These are phyloP conservation scores for Corythucha ciliata DNA, from an alignment of 2,888 invertebrate species.

Conservation along the genomic window DNA sequence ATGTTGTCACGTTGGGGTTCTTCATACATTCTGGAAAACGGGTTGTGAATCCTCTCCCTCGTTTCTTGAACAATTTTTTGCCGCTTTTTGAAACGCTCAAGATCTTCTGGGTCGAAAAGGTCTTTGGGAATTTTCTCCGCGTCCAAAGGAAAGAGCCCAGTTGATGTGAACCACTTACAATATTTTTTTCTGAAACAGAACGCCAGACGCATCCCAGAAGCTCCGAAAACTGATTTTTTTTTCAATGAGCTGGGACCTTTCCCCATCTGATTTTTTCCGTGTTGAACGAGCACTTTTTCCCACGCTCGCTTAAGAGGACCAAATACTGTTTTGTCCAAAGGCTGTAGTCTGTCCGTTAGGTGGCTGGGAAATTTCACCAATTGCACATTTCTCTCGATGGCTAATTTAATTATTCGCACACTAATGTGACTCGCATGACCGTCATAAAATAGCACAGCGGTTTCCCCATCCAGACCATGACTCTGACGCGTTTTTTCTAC, in stretches of 20 bases:
- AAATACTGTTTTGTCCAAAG: constrained; percentile 19
- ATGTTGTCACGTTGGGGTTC: too few species aligned
- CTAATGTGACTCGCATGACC: constrained; percentile 11
- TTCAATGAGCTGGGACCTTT: constrained; percentile 3
- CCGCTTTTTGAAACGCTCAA: too few species aligned
- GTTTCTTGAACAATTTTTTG: too few species aligned
- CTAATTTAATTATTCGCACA: constrained; percentile 1
- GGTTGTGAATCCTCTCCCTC: too few species aligned
- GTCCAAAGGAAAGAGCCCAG: too few species aligned
- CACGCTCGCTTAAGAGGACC: constrained; percentile 16
- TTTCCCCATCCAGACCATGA: not conserved
- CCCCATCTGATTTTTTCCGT: constrained; percentile 15
- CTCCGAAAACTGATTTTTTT: too few species aligned
- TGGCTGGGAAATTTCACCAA: constrained; percentile 24
- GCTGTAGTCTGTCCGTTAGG: constrained; percentile 19
- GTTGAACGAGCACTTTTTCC: constrained; percentile 15
- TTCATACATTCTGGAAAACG: too few species aligned
- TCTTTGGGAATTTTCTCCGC: too few species aligned
- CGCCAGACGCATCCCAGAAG: too few species aligned
- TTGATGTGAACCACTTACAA: too few species aligned
- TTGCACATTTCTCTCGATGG: not conserved
- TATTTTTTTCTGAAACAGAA: too few species aligned
- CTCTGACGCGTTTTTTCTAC: constrained; percentile 20
- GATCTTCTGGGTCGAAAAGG: too few species aligned
- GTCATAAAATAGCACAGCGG: constrained; percentile 8